Evolutionary conservation across 2,888 invertebrate species (phyloP), one percentile per base, ranked within the genome.

Genomic region (Rotaria macrura): DNA sequence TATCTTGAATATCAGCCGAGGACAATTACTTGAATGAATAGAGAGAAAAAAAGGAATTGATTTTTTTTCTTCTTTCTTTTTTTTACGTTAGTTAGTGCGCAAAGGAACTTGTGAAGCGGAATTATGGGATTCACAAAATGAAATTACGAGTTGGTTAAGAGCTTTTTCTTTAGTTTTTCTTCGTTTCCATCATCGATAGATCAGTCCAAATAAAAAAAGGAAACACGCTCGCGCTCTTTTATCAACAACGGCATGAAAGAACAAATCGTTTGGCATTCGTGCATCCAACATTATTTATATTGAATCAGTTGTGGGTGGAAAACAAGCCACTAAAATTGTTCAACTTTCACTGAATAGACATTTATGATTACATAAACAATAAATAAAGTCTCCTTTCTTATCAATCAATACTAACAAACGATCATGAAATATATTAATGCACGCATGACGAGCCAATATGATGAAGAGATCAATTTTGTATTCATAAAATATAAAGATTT

Each of bases 131-230:
- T 65, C 65, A 34, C 34, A 65, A 34, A 65, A 65, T 65, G 65
- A 65, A 65, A 65, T 65, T 65, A 65, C 65, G 65, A 65, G 34
- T 65, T 65, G 29, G 65, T 65, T 65, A 65, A 65, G 65, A 34
- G 65, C 65, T 65, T 65, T 65, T 65, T 65, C 38, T 65, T 65
- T 52, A 23, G 20, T 52, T 52, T 65, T 65, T 65, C 65, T 65
- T 65, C 65, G 65, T 34, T 65, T 65, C 65, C 20, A 34, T 65
- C 65, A 65, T 65, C 20, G 65, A 65, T 65, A 20, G 65, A 65
- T 65, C 65, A 65, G 65, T 65, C n/a, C n/a, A 43, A 43, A 43
- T 7, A 43, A 49, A 34, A 65, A 65, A 65, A 65, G 65, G 65
- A 65, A 65, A 65, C 20, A 38, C 20, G 65, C 65, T 65, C 65